Conservation (phyloP, 2,888 invertebrate species). For the Empis livida region DNA sequence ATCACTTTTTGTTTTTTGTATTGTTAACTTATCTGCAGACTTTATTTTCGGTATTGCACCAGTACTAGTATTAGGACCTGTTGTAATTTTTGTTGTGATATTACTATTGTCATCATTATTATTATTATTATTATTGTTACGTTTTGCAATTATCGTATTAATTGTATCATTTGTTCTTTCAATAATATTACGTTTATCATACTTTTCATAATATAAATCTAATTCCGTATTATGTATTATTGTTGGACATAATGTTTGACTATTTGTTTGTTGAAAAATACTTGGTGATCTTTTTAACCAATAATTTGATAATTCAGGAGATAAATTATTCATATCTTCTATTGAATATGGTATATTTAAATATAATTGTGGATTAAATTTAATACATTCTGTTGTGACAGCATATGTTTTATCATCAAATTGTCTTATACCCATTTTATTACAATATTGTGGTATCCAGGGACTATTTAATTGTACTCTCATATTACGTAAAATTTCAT, state of each 20-base stretch:
- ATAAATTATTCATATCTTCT: slow-evolving; percentile 9
- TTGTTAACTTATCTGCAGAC: slow-evolving; percentile 5
- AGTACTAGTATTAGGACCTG: not conserved
- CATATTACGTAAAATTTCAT: slow-evolving; percentile 41
- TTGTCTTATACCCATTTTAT: slow-evolving; percentile 19
- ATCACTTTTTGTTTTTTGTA: slow-evolving; percentile 12
- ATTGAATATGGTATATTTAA: slow-evolving; percentile 25
- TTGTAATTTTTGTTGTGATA: not conserved
- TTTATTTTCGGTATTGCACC: not conserved
- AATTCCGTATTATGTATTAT: slow-evolving; percentile 18
- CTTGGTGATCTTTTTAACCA: slow-evolving; percentile 18
- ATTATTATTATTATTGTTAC: not conserved
- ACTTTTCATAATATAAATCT: slow-evolving; percentile 9
- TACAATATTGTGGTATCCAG: slow-evolving; percentile 54
- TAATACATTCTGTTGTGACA: slow-evolving; percentile 20
- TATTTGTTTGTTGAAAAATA: slow-evolving; percentile 18
- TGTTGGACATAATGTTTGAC: slow-evolving; percentile 15
- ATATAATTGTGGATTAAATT: slow-evolving; percentile 26
- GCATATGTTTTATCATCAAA: slow-evolving; percentile 14
- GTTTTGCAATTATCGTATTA: slow-evolving; percentile 5
- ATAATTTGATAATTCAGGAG: slow-evolving; percentile 15
- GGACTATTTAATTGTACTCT: slow-evolving; percentile 41
- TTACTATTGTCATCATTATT: not conserved
- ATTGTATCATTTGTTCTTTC: slow-evolving; percentile 6
- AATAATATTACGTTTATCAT: not conserved